Evolutionary conservation across 2,797 vertebrate genomes (phyloP).

Genomic region (Telmatherina bonti): DNA sequence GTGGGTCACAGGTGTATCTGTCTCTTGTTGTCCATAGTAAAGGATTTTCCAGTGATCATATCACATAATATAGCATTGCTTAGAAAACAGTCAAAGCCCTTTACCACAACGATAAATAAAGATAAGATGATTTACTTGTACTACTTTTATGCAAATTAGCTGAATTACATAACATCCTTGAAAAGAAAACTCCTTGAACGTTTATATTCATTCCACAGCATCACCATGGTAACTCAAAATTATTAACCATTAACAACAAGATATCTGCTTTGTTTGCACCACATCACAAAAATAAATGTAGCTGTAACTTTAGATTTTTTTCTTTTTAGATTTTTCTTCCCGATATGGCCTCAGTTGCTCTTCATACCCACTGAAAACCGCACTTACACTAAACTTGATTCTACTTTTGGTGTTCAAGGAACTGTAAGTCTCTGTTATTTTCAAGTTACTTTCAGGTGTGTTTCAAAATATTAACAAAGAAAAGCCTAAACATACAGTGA

Average conservation of each 20-base stretch:
- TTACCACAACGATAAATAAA: slow-evolving; percentile 5
- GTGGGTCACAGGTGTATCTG: slow-evolving; percentile 53
- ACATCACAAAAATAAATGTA: neutral
- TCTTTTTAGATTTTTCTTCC: neutral
- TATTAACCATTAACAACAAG: neutral
- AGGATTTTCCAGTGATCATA: neutral
- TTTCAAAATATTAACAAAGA: neutral
- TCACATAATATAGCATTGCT: neutral
- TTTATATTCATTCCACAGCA: neutral
- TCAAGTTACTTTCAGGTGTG: neutral
- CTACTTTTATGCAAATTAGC: neutral
- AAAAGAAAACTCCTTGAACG: neutral
- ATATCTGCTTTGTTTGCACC: neutral
- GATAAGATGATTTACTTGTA: neutral
- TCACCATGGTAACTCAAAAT: neutral
- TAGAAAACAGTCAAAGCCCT: neutral
- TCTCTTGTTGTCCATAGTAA: slow-evolving; percentile 1
- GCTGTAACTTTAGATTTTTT: neutral
- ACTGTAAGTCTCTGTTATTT: neutral
- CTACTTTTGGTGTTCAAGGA: neutral
- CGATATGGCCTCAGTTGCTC: neutral
- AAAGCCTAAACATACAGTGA: neutral
- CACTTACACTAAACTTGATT: neutral
- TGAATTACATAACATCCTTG: neutral
- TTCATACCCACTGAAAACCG: neutral